phyloP scores from a whole-genome alignment of 1,140 invertebrate genomes.

The Coelopa frigida region DNA sequence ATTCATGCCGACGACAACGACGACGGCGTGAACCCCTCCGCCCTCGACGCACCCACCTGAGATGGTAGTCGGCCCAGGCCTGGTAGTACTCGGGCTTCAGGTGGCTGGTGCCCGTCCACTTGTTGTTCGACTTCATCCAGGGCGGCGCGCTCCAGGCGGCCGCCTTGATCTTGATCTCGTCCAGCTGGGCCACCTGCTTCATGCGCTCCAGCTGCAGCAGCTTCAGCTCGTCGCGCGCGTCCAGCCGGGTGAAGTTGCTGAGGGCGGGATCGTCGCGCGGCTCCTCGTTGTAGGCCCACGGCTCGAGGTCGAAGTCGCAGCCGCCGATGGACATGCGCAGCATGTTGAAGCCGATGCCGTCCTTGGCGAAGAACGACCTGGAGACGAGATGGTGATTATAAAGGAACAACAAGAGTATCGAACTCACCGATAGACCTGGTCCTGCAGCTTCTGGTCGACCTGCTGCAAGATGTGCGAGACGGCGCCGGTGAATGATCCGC shows the following conservation, averaged over 20 bases:
- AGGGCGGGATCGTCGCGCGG: conserved; percentile 56
- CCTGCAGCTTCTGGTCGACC: conserved; percentile 51
- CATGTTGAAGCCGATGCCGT: conserved; percentile 68
- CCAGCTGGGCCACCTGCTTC: conserved; percentile 19
- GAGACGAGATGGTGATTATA: background rate
- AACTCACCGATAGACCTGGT: conserved; percentile 55
- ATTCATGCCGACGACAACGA: too few species aligned
- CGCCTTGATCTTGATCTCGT: conserved; percentile 51
- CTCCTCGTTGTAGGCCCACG: conserved; percentile 52
- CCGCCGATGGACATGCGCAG: conserved; percentile 75
- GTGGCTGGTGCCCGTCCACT: conserved; percentile 50
- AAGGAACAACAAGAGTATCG: background rate
- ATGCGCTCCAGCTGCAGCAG: conserved; percentile 31
- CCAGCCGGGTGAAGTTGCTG: conserved; percentile 53
- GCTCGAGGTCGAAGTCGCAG: conserved; percentile 62
- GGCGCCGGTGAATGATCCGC: conserved; percentile 82
- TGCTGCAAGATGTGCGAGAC: conserved; percentile 66
- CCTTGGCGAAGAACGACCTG: conserved; percentile 51
- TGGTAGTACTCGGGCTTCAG: conserved; percentile 66
- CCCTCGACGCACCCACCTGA: conserved; percentile 50
- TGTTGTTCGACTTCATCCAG: conserved; percentile 88
- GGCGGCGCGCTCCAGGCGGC: conserved; percentile 78
- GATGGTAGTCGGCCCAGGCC: conserved; percentile 71
- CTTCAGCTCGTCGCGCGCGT: conserved; percentile 30
- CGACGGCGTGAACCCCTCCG: background rate